Base-by-base conservation (phyloP, 35 echinoderm and acorn worm genomes). In the Nesometra sesokonis region DNA sequence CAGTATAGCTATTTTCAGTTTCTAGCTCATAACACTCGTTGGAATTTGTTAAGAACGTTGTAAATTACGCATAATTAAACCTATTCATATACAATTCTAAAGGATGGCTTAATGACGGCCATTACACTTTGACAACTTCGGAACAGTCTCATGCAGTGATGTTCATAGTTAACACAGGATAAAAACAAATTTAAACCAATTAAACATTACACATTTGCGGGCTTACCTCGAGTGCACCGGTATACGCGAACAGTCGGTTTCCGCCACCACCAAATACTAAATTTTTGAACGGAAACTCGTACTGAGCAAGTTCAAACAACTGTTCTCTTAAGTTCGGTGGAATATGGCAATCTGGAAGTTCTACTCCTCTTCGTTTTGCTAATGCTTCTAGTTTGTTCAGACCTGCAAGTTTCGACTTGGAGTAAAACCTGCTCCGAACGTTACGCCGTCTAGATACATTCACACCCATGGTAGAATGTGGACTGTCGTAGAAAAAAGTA, bases 261-360 rank as follows among this genome's bases (percentile, higher is more conserved):
- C 79, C 79, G 27, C 79, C 79, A 30, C 79, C 79, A 11, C 35
- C 79, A 36, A 80, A 80, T 11, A 80, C 79, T 23, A 80, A 80
- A 23, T 80, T 80, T 32, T 80, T 11, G 32, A 80, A 80, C 0
- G 79, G 79, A 36, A 34, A 80, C 9, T 80, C 34, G 23, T 83
- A 83, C 11, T 83, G 34, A 37, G 32, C 35, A 39, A 83, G 34
- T 17, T 38, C 35, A 36, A 83, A 30, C 21, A 34, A 33, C 35
- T 36, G 13, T 36, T 80, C 79, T 4, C 32, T 5, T 2, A 67
- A 19, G 23, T 67, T 67, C 2, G 52, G 11, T 2, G 52, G 52
- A 67, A 67, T 67, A 27, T 9, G 7, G 52, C 52, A 67, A 5
- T 67, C 23, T 67, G 52, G 52, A 13, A 67, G 7, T 27, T 67